Conservation (phyloP, 1,140 invertebrate genomes). For the Atopsyche davidsoni region DNA sequence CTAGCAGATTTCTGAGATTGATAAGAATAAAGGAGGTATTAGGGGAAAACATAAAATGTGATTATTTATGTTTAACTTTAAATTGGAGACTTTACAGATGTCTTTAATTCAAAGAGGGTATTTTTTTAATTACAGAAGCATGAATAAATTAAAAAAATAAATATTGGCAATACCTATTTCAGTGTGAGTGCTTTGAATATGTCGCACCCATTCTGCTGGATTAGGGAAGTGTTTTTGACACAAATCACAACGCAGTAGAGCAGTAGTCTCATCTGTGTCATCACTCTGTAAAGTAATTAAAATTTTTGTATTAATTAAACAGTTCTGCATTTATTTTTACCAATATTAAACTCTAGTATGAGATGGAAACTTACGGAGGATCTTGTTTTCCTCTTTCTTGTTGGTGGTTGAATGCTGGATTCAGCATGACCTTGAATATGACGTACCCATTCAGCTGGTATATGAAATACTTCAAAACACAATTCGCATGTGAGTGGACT, state of each 20-base stretch:
- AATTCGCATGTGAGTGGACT: constrained; percentile 73
- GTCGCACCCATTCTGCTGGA: constrained; percentile 76
- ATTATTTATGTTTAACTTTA: too few relatives aligned
- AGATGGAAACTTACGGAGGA: constrained; percentile 41
- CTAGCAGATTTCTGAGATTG: too few relatives aligned
- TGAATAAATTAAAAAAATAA: not conserved
- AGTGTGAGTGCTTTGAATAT: constrained; percentile 75
- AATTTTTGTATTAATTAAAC: not conserved
- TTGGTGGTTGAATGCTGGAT: constrained; percentile 45
- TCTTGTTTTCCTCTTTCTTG: constrained; percentile 43
- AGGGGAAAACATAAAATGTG: too few relatives aligned
- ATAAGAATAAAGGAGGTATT: too few relatives aligned
- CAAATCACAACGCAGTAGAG: constrained; percentile 67
- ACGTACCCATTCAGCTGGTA: constrained; percentile 73
- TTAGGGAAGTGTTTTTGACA: constrained; percentile 76
- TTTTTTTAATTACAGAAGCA: too few relatives aligned
- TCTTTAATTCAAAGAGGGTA: too few relatives aligned
- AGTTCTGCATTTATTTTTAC: not conserved
- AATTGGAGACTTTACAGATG: too few relatives aligned
- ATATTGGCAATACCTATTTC: constrained; percentile 50
- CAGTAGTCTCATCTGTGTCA: constrained; percentile 61
- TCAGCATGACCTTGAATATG: constrained; percentile 66
- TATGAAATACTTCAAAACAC: constrained; percentile 75
- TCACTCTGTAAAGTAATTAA: constrained; percentile 47
- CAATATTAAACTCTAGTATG: not conserved